Percentiles rank a stretch among this genome's conserved stretches.
Evolutionary conservation across 2,797 vertebrate species (phyloP).

Genomic region (Zalophus californianus): DNA sequence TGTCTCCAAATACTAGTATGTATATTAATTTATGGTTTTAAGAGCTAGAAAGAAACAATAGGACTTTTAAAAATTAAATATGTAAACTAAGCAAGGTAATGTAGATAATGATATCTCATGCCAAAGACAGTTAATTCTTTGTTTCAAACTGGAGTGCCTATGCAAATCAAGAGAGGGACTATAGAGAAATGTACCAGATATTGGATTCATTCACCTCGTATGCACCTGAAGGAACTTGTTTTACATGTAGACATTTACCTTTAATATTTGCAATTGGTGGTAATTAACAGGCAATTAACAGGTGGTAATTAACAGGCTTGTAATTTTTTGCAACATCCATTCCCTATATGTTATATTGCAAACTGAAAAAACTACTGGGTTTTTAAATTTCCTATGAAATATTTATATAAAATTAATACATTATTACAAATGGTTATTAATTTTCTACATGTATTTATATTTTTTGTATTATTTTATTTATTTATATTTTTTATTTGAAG

Average conservation of each 20-base stretch:
- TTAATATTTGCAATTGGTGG: background rate
- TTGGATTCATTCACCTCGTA: background rate
- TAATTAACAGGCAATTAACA: too few relatives aligned
- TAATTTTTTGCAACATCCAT: background rate
- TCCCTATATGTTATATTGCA: background rate
- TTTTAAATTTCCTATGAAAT: background rate
- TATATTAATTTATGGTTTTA: background rate
- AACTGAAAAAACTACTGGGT: background rate
- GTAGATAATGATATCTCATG: background rate
- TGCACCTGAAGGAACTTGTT: background rate
- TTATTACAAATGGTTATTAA: background rate
- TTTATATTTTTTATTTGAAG: background rate
- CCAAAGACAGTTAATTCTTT: background rate
- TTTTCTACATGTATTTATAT: background rate
- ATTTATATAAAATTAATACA: background rate
- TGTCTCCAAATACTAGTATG: background rate
- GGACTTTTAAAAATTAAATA: background rate
- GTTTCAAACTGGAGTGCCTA: background rate
- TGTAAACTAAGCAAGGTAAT: background rate
- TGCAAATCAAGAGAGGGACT: background rate
- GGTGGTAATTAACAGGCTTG: background rate
- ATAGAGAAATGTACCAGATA: background rate
- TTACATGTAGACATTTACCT: background rate
- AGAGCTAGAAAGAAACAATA: background rate
- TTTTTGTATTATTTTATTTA: background rate